phyloP scores from a whole-genome alignment of 2,888 invertebrate species.

The Malacosoma neustria region DNA sequence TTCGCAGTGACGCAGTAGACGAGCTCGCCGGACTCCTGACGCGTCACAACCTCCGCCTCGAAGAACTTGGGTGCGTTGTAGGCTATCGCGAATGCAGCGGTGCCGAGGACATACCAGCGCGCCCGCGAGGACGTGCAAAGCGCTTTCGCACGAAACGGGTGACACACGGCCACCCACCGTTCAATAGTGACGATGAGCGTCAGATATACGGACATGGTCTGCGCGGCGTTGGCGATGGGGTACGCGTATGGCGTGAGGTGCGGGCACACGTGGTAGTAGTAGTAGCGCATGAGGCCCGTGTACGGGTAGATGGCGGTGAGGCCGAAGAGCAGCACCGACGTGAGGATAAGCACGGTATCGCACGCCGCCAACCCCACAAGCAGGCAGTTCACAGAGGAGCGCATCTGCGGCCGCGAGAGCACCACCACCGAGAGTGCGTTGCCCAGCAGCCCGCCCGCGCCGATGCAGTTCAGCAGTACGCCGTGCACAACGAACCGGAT shows the following conservation, averaged over 20 bases:
- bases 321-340: slow-evolving; percentile 90
- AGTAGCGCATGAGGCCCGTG: slow-evolving; percentile 83
- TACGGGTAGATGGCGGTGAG: slow-evolving; percentile 90
- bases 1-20: slow-evolving; percentile 84
- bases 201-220: slow-evolving; percentile 95
- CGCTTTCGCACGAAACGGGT: slow-evolving; percentile 90
- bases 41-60: slow-evolving; percentile 76
- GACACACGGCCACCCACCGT: slow-evolving; percentile 95
- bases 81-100: slow-evolving; percentile 84
- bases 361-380: slow-evolving; percentile 94
- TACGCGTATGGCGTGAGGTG: slow-evolving; percentile 86
- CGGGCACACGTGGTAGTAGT: slow-evolving; percentile 86
- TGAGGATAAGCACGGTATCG: slow-evolving; percentile 92
- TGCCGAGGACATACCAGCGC: slow-evolving; percentile 88
- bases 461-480: slow-evolving; percentile 85
- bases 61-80: slow-evolving; percentile 91
- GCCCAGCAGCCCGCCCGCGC: slow-evolving; percentile 89
- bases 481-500: slow-evolving; percentile 89
- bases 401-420: slow-evolving; percentile 94
- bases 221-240: slow-evolving; percentile 90
- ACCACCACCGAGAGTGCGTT: slow-evolving; percentile 94
- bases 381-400: slow-evolving; percentile 95
- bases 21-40: slow-evolving; percentile 60
- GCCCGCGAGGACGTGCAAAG: slow-evolving; percentile 92
- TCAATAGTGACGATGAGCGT: slow-evolving; percentile 93